These are phyloP conservation scores for Galeruca laticollis DNA, from an alignment of 2,888 invertebrate genomes.

Conservation along the genomic window DNA sequence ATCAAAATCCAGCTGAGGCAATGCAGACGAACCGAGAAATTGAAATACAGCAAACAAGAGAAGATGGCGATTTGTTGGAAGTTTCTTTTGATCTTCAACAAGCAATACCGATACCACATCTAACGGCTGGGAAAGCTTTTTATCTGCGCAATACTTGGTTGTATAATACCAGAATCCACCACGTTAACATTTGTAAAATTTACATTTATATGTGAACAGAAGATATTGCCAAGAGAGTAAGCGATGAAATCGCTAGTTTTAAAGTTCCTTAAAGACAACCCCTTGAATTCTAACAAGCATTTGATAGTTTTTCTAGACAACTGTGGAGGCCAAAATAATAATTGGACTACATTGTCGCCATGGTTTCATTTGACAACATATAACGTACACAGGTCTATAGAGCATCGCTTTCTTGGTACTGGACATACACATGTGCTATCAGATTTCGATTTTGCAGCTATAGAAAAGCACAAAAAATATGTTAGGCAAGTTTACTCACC, in stretches of 20 bases:
- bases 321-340: slow-evolving; percentile 22
- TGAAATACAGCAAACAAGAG: background rate
- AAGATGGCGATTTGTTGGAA: too few species aligned
- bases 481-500: slow-evolving; percentile 24
- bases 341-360: slow-evolving; percentile 18
- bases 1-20: background rate
- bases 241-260: too few species aligned
- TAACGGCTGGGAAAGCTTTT: too few species aligned
- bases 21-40: background rate
- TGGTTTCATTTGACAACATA: slow-evolving; percentile 39
- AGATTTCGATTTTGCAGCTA: slow-evolving; percentile 32
- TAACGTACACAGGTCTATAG: slow-evolving; percentile 35
- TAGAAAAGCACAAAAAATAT: slow-evolving; percentile 26
- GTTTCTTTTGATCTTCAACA: too few species aligned
- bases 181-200: too few species aligned
- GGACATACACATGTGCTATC: slow-evolving; percentile 39
- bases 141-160: too few species aligned
- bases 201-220: too few species aligned
- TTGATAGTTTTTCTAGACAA: slow-evolving; percentile 25
- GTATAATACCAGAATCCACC: too few species aligned
- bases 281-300: background rate
- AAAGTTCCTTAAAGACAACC: too few species aligned
- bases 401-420: slow-evolving; percentile 36
- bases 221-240: too few species aligned
- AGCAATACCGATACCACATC: too few species aligned